Evolutionary conservation across 2,797 vertebrate species (phyloP), one percentile per base, ranked within the genome.

Genomic region (Spinus olivaceus): DNA sequence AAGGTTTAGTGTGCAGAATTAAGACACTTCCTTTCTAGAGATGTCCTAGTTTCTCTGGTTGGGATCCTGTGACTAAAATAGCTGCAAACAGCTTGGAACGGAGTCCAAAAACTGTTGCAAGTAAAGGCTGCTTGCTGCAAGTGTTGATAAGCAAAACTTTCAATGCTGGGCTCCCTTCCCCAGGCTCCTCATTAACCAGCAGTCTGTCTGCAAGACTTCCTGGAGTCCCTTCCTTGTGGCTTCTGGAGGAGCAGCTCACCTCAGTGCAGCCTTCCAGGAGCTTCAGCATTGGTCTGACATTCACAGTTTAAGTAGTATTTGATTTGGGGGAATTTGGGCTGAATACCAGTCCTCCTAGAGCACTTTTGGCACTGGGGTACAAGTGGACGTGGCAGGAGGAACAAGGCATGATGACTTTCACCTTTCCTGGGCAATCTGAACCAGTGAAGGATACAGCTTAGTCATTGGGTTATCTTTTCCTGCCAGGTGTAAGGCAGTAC

Each of bases 11-110:
- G 10, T 67, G 60, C 27, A 22, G 51, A 61, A 73, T 72, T 78
- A 54, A 89, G 64, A 60, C 30, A 32, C 81, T 81, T 95, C 85
- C 47, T 96, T 96, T 95, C 90, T 86, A 72, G 84, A 63, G 71
- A 74, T 53, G 76, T 88, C 90, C 65, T 64, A 22, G 27, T 93
- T 96, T 88, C 63, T 84, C 30, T 93, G 21, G 24, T 61, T 84
- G 56, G 46, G 41, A 81, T 93, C 33, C 78, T 88, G 69, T 64
- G 53, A 78, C 91, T 88, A 50, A 95, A 93, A 81, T 70, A 90
- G 85, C 70, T 88, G 67, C 71, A 64, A 13, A 46, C 65, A 30
- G 47, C 81, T 93, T 41, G 23, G 83, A 78, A 53, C 14, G 1
- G 53, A 69, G 81, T 80, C 61, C 74, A 73, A 11, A 72, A 82